Base-by-base conservation (phyloP, 2,797 vertebrate species). In the Lutjanus argentimaculatus region DNA sequence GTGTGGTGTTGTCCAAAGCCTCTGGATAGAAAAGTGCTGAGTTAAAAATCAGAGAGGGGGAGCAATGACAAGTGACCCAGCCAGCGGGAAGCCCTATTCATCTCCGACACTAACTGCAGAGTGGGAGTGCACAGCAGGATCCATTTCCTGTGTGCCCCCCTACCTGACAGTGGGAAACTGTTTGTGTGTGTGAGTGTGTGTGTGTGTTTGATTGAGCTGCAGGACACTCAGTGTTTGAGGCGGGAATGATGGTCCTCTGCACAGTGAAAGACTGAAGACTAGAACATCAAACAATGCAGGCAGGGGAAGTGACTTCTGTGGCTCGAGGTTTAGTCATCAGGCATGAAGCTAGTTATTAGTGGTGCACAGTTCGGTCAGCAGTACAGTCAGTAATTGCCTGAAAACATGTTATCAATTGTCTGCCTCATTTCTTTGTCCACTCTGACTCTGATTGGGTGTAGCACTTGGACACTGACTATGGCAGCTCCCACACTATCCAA, bases 11-110 rank as follows among this genome's bases (percentile, higher is more conserved):
- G 86, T 91, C 62, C 58, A 82, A 77, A 90, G 82, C 75, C 80
- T 87, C 46, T 86, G 79, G 81, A 91, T 61, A 63, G 80, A 93
- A 90, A 95, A 93, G 72, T 91, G 85, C 88, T 90, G 90, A 92
- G 90, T 80, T 85, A 40, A 85, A 91, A 85, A 75, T 81, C 53
- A 49, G 46, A 64, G 65, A n/a, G 65, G 42, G 22, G 53, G 79
- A 14, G 57, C 22, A 72, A 68, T 53, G 78, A 74, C 66, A 21
- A 82, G 76, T 46, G 65, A 82, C 66, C 62, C 40, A 14, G 61
- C 57, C 80, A 81, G 75, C 69, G 77, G 77, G 77, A 62, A 58
- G 59, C 58, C 59, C 85, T 90, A 90, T 89, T 93, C 90, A 90
- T 80, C 77, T 81, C 52, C 21, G 8, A 64, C 67, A 73, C 74